These are phyloP conservation scores for Spodoptera litura DNA, from an alignment of 1,140 invertebrate species.

Conservation along the genomic window DNA sequence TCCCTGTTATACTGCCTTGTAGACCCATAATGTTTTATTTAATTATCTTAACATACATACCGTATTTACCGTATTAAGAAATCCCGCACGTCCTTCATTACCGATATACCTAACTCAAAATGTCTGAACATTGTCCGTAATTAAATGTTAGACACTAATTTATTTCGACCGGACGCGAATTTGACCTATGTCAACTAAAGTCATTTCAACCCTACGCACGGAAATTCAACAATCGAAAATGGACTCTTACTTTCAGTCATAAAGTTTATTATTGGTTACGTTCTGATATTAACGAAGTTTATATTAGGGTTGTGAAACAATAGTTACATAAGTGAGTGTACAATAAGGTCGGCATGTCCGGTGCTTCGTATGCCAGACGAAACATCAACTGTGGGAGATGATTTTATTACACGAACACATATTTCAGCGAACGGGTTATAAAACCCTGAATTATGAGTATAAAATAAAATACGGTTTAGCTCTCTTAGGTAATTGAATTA, in stretches of 20 bases:
- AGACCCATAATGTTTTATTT: slow-evolving; percentile 13
- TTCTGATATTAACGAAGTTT: slow-evolving; percentile 27
- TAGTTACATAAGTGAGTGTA: slow-evolving; percentile 66
- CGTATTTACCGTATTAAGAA: slow-evolving; percentile 28
- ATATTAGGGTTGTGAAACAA: slow-evolving; percentile 46
- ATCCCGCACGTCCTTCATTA: slow-evolving; percentile 35
- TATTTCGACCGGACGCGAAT: slow-evolving; percentile 67
- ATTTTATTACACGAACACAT: slow-evolving; percentile 53
- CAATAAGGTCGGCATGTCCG: slow-evolving; percentile 72
- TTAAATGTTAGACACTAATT: slow-evolving; percentile 69
- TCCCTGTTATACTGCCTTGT: not conserved
- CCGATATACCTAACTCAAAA: slow-evolving; percentile 31
- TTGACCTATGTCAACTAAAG: slow-evolving; percentile 62
- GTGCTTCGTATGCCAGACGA: slow-evolving; percentile 53
- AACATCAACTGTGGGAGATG: slow-evolving; percentile 52
- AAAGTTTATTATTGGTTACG: slow-evolving; percentile 39
- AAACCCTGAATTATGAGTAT: not conserved
- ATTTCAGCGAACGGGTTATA: not conserved
- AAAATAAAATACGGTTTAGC: not conserved
- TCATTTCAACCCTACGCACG: slow-evolving; percentile 16
- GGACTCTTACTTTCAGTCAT: slow-evolving; percentile 14
- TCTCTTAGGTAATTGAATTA: not conserved
- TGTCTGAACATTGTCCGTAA: slow-evolving; percentile 55
- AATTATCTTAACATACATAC: slow-evolving; percentile 12
- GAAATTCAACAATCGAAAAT: slow-evolving; percentile 32